Evolutionary conservation across 53 echinoderm and acorn worm species (phyloP).

Genomic region (Luidia sarsii): DNA sequence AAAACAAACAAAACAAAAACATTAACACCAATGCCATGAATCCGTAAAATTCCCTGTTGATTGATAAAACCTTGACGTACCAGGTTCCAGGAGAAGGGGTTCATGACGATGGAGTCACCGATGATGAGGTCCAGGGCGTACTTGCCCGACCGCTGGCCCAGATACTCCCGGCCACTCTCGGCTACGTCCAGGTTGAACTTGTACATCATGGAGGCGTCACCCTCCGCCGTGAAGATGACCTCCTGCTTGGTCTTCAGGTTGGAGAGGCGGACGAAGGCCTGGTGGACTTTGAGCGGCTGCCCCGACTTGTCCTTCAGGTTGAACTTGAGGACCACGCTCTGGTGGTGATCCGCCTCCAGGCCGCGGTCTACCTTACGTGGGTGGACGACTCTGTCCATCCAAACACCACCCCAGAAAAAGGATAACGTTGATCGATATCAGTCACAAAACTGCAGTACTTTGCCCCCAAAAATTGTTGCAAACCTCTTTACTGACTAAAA

Average conservation of each 20-base stretch:
- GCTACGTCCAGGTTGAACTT: constrained; percentile 81
- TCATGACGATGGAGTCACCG: constrained; percentile 91
- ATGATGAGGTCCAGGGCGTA: constrained; percentile 86
- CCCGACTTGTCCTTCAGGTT: constrained; percentile 85
- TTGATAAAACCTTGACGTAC: constrained; percentile 49
- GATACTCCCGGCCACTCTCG: constrained; percentile 88
- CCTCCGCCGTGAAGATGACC: constrained; percentile 91
- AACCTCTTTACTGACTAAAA: no score
- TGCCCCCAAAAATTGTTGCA: no score
- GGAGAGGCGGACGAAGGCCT: constrained; percentile 91
- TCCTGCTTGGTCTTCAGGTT: constrained; percentile 90
- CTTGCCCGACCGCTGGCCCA: constrained; percentile 83
- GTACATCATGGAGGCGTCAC: constrained; percentile 67
- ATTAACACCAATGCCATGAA: no score
- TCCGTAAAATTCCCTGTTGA: no score
- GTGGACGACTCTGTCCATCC: constrained; percentile 70
- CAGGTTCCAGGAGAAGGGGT: constrained; percentile 93
- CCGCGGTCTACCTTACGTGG: constrained; percentile 67
- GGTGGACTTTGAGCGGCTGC: constrained; percentile 79
- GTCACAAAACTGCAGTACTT: no score
- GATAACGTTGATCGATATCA: no score
- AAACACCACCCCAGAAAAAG: no score
- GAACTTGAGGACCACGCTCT: constrained; percentile 93
- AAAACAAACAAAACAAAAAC: no score
- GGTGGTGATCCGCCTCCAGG: constrained; percentile 92